Percentiles rank a stretch among this genome's conserved stretches.
phyloP scores from a whole-genome alignment of 2,888 invertebrate genomes.

The Drosophila histrio region DNA sequence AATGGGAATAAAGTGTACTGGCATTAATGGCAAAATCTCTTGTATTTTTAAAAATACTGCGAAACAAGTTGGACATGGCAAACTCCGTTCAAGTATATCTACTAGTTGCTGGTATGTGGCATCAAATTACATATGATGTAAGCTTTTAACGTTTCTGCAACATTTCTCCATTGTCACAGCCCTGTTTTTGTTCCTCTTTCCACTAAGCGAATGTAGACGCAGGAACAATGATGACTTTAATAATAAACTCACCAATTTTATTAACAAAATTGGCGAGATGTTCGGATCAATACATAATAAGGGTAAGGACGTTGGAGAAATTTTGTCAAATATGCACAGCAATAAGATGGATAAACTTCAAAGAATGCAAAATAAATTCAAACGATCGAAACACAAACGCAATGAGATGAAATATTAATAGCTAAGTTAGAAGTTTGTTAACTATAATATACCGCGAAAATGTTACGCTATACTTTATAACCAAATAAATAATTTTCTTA shows the following conservation, averaged over 20 bases:
- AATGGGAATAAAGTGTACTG: too few species aligned
- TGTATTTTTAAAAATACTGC: background rate
- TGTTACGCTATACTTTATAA: too few species aligned
- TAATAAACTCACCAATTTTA: background rate
- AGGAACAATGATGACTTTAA: background rate
- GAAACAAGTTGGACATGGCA: background rate
- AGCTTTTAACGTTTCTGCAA: background rate
- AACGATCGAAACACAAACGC: too few species aligned
- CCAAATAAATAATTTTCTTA: too few species aligned
- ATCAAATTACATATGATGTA: background rate
- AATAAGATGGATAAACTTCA: background rate
- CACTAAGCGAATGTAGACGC: background rate
- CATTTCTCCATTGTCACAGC: background rate
- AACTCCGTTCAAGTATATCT: background rate
- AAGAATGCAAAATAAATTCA: accelerated
- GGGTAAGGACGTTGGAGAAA: background rate
- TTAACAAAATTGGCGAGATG: background rate
- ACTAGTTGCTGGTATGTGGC: background rate
- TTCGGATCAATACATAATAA: background rate
- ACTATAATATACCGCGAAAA: too few species aligned
- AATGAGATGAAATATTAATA: too few species aligned
- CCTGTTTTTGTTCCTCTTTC: background rate
- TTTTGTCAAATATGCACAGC: background rate
- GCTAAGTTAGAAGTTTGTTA: too few species aligned
- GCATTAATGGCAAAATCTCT: background rate